Base-by-base conservation (phyloP, 2,888 invertebrate species). In the Geotrupes spiniger region DNA sequence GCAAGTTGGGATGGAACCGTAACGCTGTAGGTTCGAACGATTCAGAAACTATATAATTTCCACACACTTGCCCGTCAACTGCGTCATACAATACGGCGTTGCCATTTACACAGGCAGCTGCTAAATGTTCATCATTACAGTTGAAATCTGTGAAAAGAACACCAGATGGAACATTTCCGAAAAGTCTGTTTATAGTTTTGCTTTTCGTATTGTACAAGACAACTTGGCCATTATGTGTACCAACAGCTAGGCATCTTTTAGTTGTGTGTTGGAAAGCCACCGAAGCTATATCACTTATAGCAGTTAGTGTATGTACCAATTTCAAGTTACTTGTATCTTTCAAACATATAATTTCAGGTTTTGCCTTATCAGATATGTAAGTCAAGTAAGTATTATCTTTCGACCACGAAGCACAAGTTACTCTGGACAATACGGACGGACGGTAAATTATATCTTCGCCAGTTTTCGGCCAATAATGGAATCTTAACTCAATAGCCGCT, bases 151-250 rank as follows among this genome's bases (percentile, higher is more conserved):
- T 36, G 4, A 43, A 36, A 29, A 53, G 59, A 4, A 68, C 54
- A 0, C 59, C 47, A 1, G 58, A 51, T 0, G 56, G 46, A 2
- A 64, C 54, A 16, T 54, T 60, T 12, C 53, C 52, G 10, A 63
- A 59, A 11, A 57, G 53, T 39, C 61, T 64, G n/a, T 57, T 48
- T 15, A 66, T 59, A 1, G 45, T 51, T 47, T 66, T 63, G 17
- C 51, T 58, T 53, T 65, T 68, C 4, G 68, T 70, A 48, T 71
- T 69, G 53, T 71, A 71, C 28, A 71, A 47, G 11, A 64, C 55
- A 0, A 68, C 61, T 11, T 69, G 65, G 4, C 69, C 67, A 9
- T 52, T 47, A 21, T 50, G 51, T 1, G 61, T 69, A 4, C 65
- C 70, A n/a, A 69, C 27, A 1, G 66, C 69, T 15, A 71, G 52